These are phyloP conservation scores for Arctocebus calabarensis DNA, from an alignment of 2,797 vertebrate genomes.

Conservation along the genomic window DNA sequence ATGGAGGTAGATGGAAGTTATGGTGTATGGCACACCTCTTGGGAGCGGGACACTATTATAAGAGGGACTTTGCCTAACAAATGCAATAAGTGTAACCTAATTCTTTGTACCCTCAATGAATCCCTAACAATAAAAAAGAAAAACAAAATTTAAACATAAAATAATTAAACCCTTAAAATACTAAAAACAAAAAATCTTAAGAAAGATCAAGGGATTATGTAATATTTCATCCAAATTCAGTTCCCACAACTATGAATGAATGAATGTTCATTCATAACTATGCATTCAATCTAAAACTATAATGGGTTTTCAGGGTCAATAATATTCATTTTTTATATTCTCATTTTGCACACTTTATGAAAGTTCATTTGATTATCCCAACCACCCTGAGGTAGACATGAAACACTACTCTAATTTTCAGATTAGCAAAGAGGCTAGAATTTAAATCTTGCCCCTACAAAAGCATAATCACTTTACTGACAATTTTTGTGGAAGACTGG, in stretches of 20 bases:
- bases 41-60: too few relatives aligned
- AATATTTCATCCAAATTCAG: neutral
- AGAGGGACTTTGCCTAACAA: too few relatives aligned
- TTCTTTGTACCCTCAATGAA: too few relatives aligned
- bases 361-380: neutral
- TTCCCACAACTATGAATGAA: neutral
- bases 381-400: neutral
- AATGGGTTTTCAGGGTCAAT: neutral
- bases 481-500: neutral
- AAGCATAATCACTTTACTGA: neutral
- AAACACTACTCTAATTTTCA: neutral
- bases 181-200: too few relatives aligned
- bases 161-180: too few relatives aligned
- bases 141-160: too few relatives aligned
- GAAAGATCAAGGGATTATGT: neutral
- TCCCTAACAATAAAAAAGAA: too few relatives aligned
- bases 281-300: neutral
- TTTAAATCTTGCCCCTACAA: neutral
- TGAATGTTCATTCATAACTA: neutral
- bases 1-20: too few relatives aligned
- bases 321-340: neutral
- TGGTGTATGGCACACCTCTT: too few relatives aligned
- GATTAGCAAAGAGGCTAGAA: neutral
- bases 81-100: too few relatives aligned
- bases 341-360: neutral